Evolutionary conservation across 1,140 invertebrate genomes (phyloP), one percentile per base, ranked within the genome.

Genomic region (Ceratina australensis): DNA sequence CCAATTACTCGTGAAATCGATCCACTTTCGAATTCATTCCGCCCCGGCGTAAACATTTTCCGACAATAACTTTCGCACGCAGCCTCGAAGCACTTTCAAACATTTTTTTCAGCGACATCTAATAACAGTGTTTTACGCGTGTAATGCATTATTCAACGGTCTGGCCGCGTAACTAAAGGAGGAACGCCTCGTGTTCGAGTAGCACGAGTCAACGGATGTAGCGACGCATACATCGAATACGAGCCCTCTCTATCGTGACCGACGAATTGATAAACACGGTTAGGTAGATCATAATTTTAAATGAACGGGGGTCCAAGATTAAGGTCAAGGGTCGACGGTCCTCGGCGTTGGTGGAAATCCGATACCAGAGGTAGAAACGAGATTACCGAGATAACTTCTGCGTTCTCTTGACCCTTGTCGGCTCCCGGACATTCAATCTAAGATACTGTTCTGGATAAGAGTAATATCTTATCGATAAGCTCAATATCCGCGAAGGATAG

Each of bases 251-350:
- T n/a, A n/a, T n/a, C n/a, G n/a, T n/a, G 50, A 22, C 1, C 15
- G 26, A 57, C 18, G 50, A 28, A 76, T 76, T 68, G 73, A 69
- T 76, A 69, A 76, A 69, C 66, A 61, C 65, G 65, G 54, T n/a
- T 59, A 52, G 33, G 33, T 42, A 10, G 20, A 52, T 52, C 56
- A 47, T 69, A 60, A 60, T 76, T 69, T 76, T 60, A 57, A 60
- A 68, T n/a, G 54, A 33, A 47, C 8, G 12, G 10, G 8, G 10
- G 33, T 5, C 3, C 18, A 2, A n/a, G 42, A 76, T 76, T 68
- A 68, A 22, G 64, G 73, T 50, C 65, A 28, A 66, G 65, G 65
- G 15, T 68, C 42, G 50, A 28, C 5, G 26, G 8, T 18, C 7
- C 8, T 2, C 15, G 18, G 13, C n/a, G 26, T 1, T 10, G 54